Conservation (phyloP, 1,140 invertebrate species). For the Temnothorax curvispinosus region DNA sequence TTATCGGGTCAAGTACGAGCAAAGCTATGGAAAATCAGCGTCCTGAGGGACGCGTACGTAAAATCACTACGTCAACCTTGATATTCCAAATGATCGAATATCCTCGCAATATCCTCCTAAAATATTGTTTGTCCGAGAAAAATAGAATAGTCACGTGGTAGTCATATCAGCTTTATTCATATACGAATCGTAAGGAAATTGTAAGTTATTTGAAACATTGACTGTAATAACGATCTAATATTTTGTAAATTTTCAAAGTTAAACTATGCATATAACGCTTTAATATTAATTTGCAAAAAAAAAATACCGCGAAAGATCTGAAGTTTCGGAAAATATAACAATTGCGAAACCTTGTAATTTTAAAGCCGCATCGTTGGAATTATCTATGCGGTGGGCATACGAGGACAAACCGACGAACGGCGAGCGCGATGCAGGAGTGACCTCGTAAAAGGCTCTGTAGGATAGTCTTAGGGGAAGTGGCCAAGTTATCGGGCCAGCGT, state of each 20-base stretch:
- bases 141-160: not conserved
- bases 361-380: not conserved
- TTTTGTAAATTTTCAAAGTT: not conserved
- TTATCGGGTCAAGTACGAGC: conserved; percentile 37
- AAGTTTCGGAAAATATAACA: not conserved
- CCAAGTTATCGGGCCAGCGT: conserved; percentile 51
- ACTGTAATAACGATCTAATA: not conserved
- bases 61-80: not conserved
- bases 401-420: not conserved
- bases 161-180: no score
- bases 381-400: not conserved
- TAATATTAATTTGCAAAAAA: not conserved
- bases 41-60: not conserved
- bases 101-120: not conserved
- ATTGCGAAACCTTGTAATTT: not conserved
- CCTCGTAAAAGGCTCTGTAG: conserved; percentile 53
- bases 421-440: conserved; percentile 16
- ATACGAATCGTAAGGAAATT: not conserved
- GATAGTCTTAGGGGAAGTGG: conserved; percentile 57
- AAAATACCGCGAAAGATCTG: not conserved
- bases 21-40: conserved; percentile 6
- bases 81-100: not conserved
- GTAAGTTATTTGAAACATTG: not conserved
- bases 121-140: not conserved
- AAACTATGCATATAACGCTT: not conserved